phyloP scores from a whole-genome alignment of 1,140 invertebrate species.

The Euschistus heros region DNA sequence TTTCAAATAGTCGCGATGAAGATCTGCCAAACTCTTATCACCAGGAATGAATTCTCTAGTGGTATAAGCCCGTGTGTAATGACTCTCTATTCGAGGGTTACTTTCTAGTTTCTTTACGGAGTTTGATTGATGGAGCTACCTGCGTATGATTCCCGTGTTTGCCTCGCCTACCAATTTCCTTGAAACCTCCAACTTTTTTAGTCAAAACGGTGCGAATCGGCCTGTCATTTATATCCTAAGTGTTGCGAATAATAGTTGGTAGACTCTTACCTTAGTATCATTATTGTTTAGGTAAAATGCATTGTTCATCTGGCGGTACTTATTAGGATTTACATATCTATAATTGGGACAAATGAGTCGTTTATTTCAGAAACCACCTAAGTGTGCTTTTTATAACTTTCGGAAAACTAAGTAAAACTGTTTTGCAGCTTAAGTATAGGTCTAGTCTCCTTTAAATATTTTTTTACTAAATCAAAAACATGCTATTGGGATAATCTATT shows the following conservation, averaged over 20 bases:
- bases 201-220: no score
- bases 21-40: no score
- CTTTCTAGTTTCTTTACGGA: slow-evolving; percentile 13
- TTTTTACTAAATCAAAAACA: no score
- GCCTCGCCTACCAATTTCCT: slow-evolving; percentile 10
- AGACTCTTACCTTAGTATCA: slow-evolving; percentile 15
- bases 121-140: slow-evolving; percentile 15
- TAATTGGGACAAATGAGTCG: background rate
- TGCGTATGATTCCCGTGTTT: slow-evolving; percentile 12
- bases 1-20: slow-evolving; percentile 17
- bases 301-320: slow-evolving; percentile 13
- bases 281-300: slow-evolving; percentile 23
- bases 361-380: no score
- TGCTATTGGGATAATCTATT: no score
- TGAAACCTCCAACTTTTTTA: slow-evolving; percentile 16
- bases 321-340: background rate
- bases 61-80: slow-evolving; percentile 19
- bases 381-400: no score
- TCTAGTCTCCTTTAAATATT: no score
- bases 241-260: slow-evolving; percentile 25
- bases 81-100: slow-evolving; percentile 22
- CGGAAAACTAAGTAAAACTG: no score
- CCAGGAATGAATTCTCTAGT: slow-evolving; percentile 23
- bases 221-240: no score
- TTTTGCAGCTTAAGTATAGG: no score